Conservation (phyloP, 2,888 invertebrate species). For the Drymonia ruficornis region DNA sequence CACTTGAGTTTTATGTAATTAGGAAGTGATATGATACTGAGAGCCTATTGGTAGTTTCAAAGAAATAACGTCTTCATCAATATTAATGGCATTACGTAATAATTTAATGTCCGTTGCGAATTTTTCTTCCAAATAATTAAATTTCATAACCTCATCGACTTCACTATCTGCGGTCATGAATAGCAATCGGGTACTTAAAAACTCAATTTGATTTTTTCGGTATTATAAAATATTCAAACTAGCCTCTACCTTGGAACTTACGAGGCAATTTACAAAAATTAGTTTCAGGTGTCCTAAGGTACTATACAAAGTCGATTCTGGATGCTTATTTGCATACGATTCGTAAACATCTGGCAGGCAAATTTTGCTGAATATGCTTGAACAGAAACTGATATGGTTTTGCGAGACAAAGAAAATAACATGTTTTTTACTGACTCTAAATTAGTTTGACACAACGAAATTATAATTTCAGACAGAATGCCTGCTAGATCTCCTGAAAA, state of each 20-base stretch:
- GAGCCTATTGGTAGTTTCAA: too few species aligned
- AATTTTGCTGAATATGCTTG: neutral
- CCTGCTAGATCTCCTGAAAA: too few species aligned
- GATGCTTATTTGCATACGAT: neutral
- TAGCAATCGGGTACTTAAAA: neutral
- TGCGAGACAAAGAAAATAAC: too few species aligned
- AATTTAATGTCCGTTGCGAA: neutral
- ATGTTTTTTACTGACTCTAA: too few species aligned
- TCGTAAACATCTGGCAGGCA: neutral
- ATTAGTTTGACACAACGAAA: too few species aligned
- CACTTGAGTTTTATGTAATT: too few species aligned
- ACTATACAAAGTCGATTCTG: neutral
- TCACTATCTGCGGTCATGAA: neutral
- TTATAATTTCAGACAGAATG: too few species aligned
- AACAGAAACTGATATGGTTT: too few species aligned
- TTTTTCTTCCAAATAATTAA: neutral
- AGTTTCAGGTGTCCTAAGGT: neutral
- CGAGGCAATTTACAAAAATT: neutral
- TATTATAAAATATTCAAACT: slow-evolving; percentile 5
- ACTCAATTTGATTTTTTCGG: neutral
- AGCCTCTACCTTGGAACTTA: neutral
- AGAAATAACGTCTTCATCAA: too few species aligned
- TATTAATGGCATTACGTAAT: neutral
- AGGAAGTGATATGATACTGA: too few species aligned
- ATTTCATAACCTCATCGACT: neutral